Evolutionary conservation across 2,797 vertebrate species (phyloP).

Genomic region (Sebastes oblongus): DNA sequence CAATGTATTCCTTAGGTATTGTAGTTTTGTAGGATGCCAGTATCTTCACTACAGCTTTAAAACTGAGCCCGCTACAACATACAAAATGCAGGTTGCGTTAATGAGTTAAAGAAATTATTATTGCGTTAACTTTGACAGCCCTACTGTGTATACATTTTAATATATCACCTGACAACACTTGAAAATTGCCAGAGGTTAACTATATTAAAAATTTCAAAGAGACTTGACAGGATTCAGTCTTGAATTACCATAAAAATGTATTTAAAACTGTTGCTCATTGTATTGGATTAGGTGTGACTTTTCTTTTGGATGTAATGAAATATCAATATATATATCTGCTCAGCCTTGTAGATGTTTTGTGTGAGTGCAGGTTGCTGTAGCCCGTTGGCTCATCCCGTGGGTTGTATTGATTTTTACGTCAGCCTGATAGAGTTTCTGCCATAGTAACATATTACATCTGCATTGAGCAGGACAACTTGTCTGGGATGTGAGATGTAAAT

Average conservation of each 20-base stretch:
- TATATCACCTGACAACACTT: neutral
- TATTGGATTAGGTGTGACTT: slow-evolving; percentile 1
- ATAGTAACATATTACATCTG: slow-evolving; percentile 64
- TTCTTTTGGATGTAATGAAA: neutral
- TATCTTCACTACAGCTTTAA: neutral
- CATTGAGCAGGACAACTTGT: slow-evolving; percentile 55
- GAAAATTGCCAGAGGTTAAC: neutral
- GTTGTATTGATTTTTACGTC: slow-evolving; percentile 60
- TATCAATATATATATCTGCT: neutral
- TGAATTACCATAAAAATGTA: neutral
- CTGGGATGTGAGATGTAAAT: slow-evolving; percentile 30
- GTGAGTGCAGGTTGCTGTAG: slow-evolving; percentile 27
- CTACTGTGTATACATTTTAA: neutral
- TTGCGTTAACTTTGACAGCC: neutral
- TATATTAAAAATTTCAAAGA: neutral
- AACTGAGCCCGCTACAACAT: neutral
- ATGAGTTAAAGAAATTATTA: neutral
- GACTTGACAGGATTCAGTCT: neutral
- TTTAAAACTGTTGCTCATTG: neutral
- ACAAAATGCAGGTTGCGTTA: neutral
- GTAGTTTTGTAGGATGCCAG: neutral
- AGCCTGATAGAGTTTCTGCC: slow-evolving; percentile 59
- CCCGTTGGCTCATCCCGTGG: slow-evolving; percentile 17
- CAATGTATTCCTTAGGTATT: neutral
- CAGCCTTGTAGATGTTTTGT: slow-evolving; percentile 8